Conservation (phyloP, 2,888 invertebrate species). For the Pyralis farinalis region DNA sequence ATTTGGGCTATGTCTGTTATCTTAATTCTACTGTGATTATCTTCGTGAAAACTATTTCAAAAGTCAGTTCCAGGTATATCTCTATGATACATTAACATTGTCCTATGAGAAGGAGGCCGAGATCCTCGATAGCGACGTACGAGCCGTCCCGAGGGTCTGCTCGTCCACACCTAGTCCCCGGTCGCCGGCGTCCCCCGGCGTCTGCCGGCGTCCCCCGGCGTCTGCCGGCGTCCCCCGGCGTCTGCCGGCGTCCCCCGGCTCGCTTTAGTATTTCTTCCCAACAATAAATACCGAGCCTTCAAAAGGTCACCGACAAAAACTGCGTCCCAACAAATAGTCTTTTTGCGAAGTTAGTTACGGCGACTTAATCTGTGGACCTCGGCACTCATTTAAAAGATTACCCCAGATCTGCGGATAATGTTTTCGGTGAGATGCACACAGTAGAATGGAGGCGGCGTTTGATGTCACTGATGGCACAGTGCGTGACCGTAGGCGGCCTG, state of each 20-base stretch:
- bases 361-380: slow-evolving; percentile 4
- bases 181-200: too few relatives aligned
- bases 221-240: slow-evolving; percentile 7
- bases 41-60: too few relatives aligned
- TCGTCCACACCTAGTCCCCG: too few relatives aligned
- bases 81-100: slow-evolving; percentile 9
- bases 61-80: not conserved
- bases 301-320: slow-evolving; percentile 14
- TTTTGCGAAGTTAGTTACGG: slow-evolving; percentile 1
- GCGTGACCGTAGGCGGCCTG: too few relatives aligned
- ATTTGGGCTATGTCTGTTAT: too few relatives aligned
- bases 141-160: slow-evolving; percentile 18
- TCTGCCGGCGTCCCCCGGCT: slow-evolving; percentile 13
- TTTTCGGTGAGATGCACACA: too few relatives aligned
- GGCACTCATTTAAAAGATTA: not conserved
- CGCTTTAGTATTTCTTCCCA: slow-evolving; percentile 22
- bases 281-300: slow-evolving; percentile 20
- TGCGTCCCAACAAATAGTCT: slow-evolving; percentile 2
- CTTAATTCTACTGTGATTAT: too few relatives aligned
- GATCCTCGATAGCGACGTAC: slow-evolving; percentile 8
- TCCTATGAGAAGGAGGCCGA: not conserved
- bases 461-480: too few relatives aligned
- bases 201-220: too few relatives aligned
- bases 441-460: too few relatives aligned
- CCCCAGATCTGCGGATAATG: not conserved